These are phyloP conservation scores for Porphyrio hochstetteri DNA, from an alignment of 2,113 vertebrate genomes.

Conservation along the genomic window DNA sequence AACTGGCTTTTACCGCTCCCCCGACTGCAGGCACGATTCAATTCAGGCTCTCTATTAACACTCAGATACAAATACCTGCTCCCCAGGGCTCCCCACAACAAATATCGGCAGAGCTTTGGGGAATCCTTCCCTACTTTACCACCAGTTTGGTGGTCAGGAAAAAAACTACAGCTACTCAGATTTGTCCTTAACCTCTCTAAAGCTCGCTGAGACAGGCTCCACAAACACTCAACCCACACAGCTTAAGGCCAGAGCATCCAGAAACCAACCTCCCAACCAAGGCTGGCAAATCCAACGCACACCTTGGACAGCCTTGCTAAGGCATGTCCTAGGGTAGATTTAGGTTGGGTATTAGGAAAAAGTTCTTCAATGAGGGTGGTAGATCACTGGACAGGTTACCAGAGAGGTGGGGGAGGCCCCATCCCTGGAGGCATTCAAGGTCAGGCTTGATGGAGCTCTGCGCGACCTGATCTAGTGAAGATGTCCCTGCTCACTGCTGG, in stretches of 20 bases:
- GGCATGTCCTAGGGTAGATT: background rate
- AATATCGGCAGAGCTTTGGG: background rate
- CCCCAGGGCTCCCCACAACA: constrained; percentile 32
- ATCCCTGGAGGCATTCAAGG: too few species aligned
- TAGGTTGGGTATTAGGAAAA: too few species aligned
- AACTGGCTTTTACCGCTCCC: constrained; percentile 60
- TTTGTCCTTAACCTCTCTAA: background rate
- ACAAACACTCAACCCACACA: background rate
- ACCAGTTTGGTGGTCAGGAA: background rate
- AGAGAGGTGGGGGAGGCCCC: too few species aligned
- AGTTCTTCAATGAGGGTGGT: too few species aligned
- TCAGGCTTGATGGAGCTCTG: too few species aligned
- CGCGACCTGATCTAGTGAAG: too few species aligned
- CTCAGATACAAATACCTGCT: constrained; percentile 60
- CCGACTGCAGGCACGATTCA: background rate
- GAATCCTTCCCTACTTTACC: background rate
- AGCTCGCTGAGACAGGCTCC: background rate
- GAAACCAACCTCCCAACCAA: background rate
- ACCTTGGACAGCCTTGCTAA: background rate
- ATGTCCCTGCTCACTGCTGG: too few species aligned
- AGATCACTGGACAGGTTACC: too few species aligned
- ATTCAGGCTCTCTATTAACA: constrained; percentile 45
- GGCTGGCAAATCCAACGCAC: background rate
- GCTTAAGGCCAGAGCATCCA: background rate
- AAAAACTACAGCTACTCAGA: background rate